Evolutionary conservation across 2,797 vertebrate genomes (phyloP).

Genomic region (Danio tinwini): DNA sequence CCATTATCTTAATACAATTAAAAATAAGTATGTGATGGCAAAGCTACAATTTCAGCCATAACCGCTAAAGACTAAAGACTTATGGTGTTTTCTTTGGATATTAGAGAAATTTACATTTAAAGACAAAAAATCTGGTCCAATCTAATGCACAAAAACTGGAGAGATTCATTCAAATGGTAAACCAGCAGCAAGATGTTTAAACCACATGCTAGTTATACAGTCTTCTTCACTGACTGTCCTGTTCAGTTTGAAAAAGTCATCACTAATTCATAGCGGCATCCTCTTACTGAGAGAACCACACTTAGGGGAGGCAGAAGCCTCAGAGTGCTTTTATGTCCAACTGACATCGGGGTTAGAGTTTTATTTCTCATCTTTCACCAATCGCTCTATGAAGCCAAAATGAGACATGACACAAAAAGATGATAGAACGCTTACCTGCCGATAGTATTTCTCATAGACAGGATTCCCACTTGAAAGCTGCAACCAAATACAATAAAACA

Average conservation of each 20-base stretch:
- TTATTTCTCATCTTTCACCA: background rate
- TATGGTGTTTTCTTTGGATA: background rate
- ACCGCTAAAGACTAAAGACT: background rate
- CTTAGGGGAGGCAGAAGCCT: constrained; percentile 44
- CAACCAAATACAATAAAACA: constrained; percentile 47
- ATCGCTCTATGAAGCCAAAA: background rate
- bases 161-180: background rate
- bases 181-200: constrained; percentile 18
- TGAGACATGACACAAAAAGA: background rate
- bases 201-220: constrained; percentile 33
- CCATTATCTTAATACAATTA: too few relatives aligned
- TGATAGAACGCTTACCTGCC: constrained; percentile 78
- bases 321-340: constrained; percentile 22
- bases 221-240: constrained; percentile 18
- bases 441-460: constrained; percentile 88
- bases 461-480: constrained; percentile 88
- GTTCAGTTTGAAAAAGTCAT: constrained; percentile 53
- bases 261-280: constrained; percentile 63
- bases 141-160: background rate
- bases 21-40: too few relatives aligned
- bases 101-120: background rate
- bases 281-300: constrained; percentile 51
- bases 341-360: background rate
- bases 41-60: too few relatives aligned
- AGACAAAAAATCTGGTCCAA: constrained; percentile 1